Evolutionary conservation across 2,113 vertebrate genomes (phyloP).

Genomic region (Vanacampus margaritifer): DNA sequence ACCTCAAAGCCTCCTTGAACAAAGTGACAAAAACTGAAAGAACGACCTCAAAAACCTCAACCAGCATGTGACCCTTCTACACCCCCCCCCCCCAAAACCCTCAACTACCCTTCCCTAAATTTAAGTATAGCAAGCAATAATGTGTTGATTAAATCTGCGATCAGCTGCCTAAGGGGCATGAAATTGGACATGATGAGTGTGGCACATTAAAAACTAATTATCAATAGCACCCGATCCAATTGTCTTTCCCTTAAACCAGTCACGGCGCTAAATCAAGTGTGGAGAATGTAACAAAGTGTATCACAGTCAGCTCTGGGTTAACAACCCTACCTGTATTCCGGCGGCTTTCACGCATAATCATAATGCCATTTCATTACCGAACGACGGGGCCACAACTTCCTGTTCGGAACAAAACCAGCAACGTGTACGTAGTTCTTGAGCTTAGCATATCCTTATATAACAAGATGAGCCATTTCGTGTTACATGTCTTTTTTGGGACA

Average conservation of each 20-base stretch:
- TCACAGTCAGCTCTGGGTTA: constrained; percentile 34
- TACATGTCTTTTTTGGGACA: too few relatives aligned
- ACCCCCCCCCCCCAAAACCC: constrained; percentile 19
- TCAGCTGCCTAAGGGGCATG: constrained; percentile 69
- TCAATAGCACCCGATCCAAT: constrained; percentile 65
- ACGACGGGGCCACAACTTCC: constrained; percentile 22
- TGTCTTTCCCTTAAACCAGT: constrained; percentile 60
- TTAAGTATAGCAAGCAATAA: constrained; percentile 66
- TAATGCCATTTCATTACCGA: constrained; percentile 36
- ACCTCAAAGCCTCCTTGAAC: too few relatives aligned
- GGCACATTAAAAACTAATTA: constrained; percentile 77
- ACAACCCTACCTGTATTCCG: constrained; percentile 38
- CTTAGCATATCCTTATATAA: not conserved
- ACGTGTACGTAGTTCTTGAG: not conserved
- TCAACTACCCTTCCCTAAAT: constrained; percentile 29
- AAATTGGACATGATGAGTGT: constrained; percentile 76
- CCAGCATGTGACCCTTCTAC: not conserved
- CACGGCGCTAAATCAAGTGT: constrained; percentile 56
- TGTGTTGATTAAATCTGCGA: constrained; percentile 71
- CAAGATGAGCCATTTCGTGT: not conserved
- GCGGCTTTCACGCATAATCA: constrained; percentile 20
- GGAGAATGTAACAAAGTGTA: constrained; percentile 52
- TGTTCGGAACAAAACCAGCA: not conserved
- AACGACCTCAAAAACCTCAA: constrained; percentile 31
- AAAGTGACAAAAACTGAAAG: too few relatives aligned